These are phyloP conservation scores for Piezodorus guildinii DNA, from an alignment of 1,140 invertebrate genomes.

Conservation along the genomic window DNA sequence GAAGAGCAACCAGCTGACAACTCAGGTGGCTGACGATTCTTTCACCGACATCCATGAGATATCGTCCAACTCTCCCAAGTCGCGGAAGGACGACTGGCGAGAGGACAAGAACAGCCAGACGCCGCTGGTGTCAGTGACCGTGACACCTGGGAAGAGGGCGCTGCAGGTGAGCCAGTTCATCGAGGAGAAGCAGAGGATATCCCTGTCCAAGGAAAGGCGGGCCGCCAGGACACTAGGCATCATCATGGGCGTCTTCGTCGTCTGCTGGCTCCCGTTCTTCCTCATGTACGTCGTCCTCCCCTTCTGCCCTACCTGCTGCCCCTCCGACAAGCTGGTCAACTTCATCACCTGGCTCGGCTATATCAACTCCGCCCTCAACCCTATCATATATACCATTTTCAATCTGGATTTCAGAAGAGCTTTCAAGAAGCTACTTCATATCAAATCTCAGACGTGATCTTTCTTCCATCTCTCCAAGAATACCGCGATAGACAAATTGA, in stretches of 20 bases:
- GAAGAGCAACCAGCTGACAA: slow-evolving; percentile 41
- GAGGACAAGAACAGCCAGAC: slow-evolving; percentile 32
- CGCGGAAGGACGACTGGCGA: slow-evolving; percentile 21
- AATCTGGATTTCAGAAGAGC: slow-evolving; percentile 91
- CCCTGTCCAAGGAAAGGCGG: slow-evolving; percentile 77
- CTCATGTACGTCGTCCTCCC: slow-evolving; percentile 86
- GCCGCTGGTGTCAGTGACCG: slow-evolving; percentile 33
- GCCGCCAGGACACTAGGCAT: slow-evolving; percentile 86
- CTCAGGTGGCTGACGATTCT: slow-evolving; percentile 48
- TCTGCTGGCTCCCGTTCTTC: slow-evolving; percentile 96
- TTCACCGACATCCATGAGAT: slow-evolving; percentile 41
- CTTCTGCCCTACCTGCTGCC: slow-evolving; percentile 54
- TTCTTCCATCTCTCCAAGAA: not conserved
- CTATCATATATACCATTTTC: slow-evolving; percentile 95
- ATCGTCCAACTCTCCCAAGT: slow-evolving; percentile 28
- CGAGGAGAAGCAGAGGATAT: slow-evolving; percentile 87
- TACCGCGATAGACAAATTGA: not conserved
- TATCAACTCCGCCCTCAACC: slow-evolving; percentile 93
- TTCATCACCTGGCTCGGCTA: slow-evolving; percentile 96
- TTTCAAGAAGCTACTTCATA: slow-evolving; percentile 74
- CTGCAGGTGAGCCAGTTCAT: slow-evolving; percentile 70
- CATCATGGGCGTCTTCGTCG: slow-evolving; percentile 89
- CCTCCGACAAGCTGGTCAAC: slow-evolving; percentile 66
- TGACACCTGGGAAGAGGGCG: slow-evolving; percentile 23
- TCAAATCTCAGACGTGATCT: slow-evolving; percentile 32